phyloP scores from a whole-genome alignment of 2,888 invertebrate species.

The Spilosoma lubricipeda region DNA sequence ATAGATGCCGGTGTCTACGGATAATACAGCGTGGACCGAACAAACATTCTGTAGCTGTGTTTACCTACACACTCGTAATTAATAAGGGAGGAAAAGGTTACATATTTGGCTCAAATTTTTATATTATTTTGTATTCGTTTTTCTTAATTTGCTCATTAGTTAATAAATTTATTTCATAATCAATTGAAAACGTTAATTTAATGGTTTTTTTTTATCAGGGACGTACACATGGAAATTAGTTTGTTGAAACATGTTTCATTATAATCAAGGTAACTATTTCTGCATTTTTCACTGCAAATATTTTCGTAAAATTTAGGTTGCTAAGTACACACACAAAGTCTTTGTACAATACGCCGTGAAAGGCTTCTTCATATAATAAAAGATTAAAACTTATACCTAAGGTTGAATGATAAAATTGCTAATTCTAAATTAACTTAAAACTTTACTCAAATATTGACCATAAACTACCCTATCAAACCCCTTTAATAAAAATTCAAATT shows the following conservation, averaged over 20 bases:
- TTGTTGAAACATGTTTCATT: background rate
- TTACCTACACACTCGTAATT: slow-evolving; percentile 39
- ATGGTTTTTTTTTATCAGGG: background rate
- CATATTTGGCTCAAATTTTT: slow-evolving; percentile 12
- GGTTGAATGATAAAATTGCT: background rate
- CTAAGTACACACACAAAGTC: background rate
- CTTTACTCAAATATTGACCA: background rate
- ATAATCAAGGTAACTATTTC: background rate
- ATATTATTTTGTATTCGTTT: too few relatives aligned
- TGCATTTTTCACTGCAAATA: background rate
- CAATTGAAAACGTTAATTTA: too few relatives aligned
- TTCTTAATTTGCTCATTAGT: background rate
- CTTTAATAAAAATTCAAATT: slow-evolving; percentile 14
- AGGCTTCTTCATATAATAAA: background rate
- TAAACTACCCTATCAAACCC: background rate
- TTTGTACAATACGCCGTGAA: background rate
- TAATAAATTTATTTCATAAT: background rate
- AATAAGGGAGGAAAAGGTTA: slow-evolving; percentile 49
- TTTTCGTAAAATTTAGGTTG: background rate
- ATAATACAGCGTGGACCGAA: slow-evolving; percentile 59
- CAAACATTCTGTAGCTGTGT: slow-evolving; percentile 67
- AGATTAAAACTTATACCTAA: slow-evolving; percentile 1
- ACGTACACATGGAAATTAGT: background rate
- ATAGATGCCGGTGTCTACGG: slow-evolving; percentile 71
- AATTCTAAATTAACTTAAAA: background rate